phyloP scores from a whole-genome alignment of 2,113 vertebrate genomes.

The Egretta garzetta region DNA sequence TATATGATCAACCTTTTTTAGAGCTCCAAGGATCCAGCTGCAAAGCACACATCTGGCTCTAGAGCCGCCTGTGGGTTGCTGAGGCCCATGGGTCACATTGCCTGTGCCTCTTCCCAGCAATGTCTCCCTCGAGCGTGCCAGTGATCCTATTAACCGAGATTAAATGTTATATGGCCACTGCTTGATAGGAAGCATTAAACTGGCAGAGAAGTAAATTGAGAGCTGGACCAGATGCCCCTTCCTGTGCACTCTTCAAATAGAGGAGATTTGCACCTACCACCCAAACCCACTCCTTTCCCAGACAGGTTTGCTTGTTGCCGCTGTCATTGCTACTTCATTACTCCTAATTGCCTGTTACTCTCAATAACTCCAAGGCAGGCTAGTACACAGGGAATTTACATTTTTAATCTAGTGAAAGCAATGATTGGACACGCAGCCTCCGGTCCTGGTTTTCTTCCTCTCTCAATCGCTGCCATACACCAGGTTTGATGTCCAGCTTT shows the following conservation, averaged over 20 bases:
- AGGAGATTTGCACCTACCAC: background rate
- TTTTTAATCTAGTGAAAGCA: slow-evolving; percentile 39
- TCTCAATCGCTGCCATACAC: background rate
- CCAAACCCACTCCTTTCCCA: background rate
- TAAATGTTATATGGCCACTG: background rate
- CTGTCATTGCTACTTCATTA: background rate
- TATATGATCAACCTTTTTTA: background rate
- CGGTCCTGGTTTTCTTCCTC: slow-evolving; percentile 7
- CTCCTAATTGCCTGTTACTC: slow-evolving; percentile 17
- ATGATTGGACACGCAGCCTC: background rate
- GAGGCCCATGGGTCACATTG: background rate
- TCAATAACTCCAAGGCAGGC: background rate
- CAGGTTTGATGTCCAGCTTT: background rate
- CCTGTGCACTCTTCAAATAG: background rate
- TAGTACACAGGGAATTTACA: background rate
- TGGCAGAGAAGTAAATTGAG: background rate
- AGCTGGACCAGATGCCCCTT: background rate
- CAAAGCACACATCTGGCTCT: background rate
- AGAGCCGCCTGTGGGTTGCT: background rate
- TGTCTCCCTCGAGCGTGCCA: background rate
- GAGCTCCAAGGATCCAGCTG: background rate
- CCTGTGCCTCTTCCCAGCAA: background rate
- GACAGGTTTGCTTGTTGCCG: background rate
- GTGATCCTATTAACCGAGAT: background rate
- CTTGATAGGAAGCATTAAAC: background rate